phyloP scores from a whole-genome alignment of 2,888 invertebrate genomes.

The Heliothis peltigera region DNA sequence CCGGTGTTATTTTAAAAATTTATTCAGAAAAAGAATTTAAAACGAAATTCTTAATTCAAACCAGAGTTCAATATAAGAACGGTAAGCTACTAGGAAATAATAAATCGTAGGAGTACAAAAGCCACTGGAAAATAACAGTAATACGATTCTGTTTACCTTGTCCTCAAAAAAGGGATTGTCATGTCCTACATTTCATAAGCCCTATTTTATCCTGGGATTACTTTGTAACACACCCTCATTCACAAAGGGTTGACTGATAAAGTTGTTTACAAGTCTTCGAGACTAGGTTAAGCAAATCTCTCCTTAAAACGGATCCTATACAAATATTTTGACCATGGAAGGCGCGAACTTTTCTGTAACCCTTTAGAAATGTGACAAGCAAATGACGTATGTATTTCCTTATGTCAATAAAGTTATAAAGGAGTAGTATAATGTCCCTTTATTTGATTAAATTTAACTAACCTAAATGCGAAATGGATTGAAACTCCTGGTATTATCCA shows the following conservation, averaged over 20 bases:
- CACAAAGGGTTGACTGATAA: conserved; percentile 27
- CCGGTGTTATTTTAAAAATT: no score
- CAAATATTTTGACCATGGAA: conserved; percentile 35
- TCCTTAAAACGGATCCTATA: conserved; percentile 27
- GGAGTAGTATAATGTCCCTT: background rate
- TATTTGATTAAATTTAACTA: no score
- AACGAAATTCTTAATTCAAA: no score
- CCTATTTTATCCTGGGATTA: conserved; percentile 31
- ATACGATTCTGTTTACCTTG: conserved; percentile 24
- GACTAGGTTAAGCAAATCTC: conserved; percentile 39
- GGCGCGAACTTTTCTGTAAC: conserved; percentile 1
- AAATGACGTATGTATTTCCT: background rate
- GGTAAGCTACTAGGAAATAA: background rate
- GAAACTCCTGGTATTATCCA: no score
- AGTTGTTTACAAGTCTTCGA: conserved; percentile 28
- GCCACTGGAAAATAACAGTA: background rate
- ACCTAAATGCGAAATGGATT: no score
- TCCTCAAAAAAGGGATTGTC: conserved; percentile 31
- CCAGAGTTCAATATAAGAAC: background rate
- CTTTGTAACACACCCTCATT: conserved; percentile 9
- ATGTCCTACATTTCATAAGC: conserved; percentile 35
- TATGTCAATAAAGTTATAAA: background rate
- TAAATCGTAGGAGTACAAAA: background rate
- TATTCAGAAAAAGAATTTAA: no score
- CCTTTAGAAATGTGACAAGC: background rate